Conservation (phyloP, 2,797 vertebrate species). For the Lepus oiostolus region DNA sequence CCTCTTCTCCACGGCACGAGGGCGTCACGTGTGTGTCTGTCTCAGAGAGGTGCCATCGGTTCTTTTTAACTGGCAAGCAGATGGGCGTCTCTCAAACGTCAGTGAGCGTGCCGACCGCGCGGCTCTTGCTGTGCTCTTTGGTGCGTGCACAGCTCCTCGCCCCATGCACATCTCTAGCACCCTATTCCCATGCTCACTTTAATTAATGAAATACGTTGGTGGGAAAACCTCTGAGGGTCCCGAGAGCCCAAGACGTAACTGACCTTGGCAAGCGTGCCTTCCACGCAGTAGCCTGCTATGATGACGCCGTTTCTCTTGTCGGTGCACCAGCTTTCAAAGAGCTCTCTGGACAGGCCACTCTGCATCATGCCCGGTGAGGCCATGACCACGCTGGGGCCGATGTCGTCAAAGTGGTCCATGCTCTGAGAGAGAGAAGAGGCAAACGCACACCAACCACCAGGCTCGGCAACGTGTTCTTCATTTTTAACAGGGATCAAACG, state of each 20-base stretch:
- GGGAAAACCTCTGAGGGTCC: not conserved
- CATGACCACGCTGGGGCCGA: slow-evolving; percentile 98
- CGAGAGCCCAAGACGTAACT: slow-evolving; percentile 7
- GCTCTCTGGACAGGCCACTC: slow-evolving; percentile 96
- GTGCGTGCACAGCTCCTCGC: not conserved
- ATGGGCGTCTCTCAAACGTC: not conserved
- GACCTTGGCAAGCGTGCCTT: slow-evolving; percentile 98
- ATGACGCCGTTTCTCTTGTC: slow-evolving; percentile 99
- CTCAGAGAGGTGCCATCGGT: not conserved
- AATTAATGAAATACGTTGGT: not conserved
- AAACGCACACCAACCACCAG: too few species aligned
- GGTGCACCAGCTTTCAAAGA: slow-evolving; percentile 99
- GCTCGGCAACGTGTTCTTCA: not conserved
- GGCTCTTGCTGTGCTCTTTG: not conserved
- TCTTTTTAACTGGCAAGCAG: not conserved
- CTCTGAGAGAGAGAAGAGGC: slow-evolving; percentile 89
- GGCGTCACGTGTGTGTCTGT: not conserved
- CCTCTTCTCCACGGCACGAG: not conserved
- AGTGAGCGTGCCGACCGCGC: not conserved
- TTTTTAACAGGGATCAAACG: not conserved
- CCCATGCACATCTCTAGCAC: not conserved
- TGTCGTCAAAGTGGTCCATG: slow-evolving; percentile 99
- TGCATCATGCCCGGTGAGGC: slow-evolving; percentile 99
- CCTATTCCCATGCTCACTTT: not conserved
- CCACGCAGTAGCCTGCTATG: slow-evolving; percentile 98